Evolutionary conservation across 2,113 vertebrate genomes (phyloP), one percentile per base, ranked within the genome.

Genomic region (Elephantulus edwardii): DNA sequence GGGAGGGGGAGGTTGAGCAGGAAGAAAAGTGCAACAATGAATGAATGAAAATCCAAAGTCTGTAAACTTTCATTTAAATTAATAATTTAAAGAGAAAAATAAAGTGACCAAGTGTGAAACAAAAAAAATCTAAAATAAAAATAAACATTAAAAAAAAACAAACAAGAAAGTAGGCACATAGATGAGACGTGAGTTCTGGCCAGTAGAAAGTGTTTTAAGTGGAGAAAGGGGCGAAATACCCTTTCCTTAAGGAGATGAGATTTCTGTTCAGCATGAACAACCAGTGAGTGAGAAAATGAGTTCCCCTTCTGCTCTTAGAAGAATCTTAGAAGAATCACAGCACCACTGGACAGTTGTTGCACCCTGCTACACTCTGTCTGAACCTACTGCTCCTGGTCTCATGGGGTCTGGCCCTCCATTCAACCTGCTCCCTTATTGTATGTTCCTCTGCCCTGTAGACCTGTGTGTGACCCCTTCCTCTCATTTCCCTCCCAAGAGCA

Each of bases 181-280:
- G 62, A 14, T 52, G 50, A 80, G 52, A 5, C 7, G 0, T 12
- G 11, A 44, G 40, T 11, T 19, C 7, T 28, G 5, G 60, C 42
- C 71, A 35, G 6, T 46, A 83, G 56, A 60, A 85, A 89, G 60
- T 50, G 14, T 12, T 62, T 77, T 74, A 40, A 46, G 24, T 88
- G 60, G 54, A 46, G 40, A 54, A 22, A 11, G 54, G 12, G 38
- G 64, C 44, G 42, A 79, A 5, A 74, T 12, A n/a, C 20, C 78
- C 83, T n/a, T n/a, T 71, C 20, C 52, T 60, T 16, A 46, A 83
- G 50, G 8, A 87, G 44, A 58, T 30, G 38, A 70, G 44, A n/a
- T 91, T 70, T 86, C 66, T 87, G 90, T 75, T 89, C 58, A 80
- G 85, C 93, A 93, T 42, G 86, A 58, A 20, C 38, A 78, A 16